These are phyloP conservation scores for Phasianus colchicus DNA, from an alignment of 2,113 vertebrate species.

Conservation along the genomic window DNA sequence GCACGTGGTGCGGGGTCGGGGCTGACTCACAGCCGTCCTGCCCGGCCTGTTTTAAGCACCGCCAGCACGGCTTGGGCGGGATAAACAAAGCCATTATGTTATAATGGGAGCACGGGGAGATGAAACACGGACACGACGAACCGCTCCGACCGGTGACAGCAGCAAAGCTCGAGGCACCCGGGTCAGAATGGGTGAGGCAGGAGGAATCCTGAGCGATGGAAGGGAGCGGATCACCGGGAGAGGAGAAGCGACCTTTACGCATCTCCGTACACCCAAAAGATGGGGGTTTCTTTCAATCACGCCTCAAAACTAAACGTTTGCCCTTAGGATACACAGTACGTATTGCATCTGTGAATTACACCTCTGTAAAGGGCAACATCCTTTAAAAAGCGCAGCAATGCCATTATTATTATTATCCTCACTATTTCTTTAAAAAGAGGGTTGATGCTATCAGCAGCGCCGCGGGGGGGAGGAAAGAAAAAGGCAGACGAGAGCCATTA, in stretches of 20 bases:
- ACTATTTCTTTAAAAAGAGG: not conserved
- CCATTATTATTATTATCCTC: fast-evolving
- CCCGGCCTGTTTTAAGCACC: not conserved
- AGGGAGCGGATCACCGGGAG: not conserved
- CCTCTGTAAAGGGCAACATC: not conserved
- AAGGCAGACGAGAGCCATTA: not conserved
- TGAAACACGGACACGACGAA: not conserved
- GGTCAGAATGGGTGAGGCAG: not conserved
- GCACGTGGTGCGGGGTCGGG: not conserved
- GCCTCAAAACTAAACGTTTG: not conserved
- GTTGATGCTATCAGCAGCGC: not conserved
- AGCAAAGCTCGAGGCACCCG: not conserved
- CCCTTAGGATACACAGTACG: fast-evolving
- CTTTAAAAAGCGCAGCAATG: not conserved
- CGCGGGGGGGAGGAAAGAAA: fast-evolving
- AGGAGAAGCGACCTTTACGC: not conserved
- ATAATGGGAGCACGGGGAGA: not conserved
- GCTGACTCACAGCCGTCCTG: not conserved
- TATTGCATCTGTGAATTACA: fast-evolving
- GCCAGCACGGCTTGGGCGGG: not conserved
- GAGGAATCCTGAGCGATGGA: not conserved
- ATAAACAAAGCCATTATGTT: conserved; percentile 42
- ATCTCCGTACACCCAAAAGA: not conserved
- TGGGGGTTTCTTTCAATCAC: not conserved
- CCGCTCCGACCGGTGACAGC: not conserved